Conservation (phyloP, 2,113 vertebrate species). For the Pituophis catenifer region DNA sequence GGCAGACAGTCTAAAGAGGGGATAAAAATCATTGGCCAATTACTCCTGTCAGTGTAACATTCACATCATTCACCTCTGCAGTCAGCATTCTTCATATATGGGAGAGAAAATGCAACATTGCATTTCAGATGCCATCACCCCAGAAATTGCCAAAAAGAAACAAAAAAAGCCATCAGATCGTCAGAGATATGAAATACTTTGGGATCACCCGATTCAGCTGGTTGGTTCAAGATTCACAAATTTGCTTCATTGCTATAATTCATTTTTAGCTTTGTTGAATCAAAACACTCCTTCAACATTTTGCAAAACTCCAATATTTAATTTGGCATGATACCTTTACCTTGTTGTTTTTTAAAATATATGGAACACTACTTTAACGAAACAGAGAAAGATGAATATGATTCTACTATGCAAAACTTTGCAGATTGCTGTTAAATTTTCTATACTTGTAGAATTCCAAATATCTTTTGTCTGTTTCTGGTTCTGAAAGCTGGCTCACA, state of each 20-base stretch:
- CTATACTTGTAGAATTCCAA: background rate
- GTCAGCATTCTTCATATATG: background rate
- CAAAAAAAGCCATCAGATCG: background rate
- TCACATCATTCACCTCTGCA: background rate
- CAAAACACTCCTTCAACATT: background rate
- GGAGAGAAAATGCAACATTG: background rate
- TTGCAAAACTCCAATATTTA: background rate
- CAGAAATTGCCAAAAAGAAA: background rate
- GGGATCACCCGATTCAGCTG: background rate
- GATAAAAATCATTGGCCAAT: background rate
- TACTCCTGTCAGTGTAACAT: background rate
- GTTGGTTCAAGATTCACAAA: background rate
- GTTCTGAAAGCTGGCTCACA: conserved; percentile 13
- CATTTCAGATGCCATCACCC: background rate
- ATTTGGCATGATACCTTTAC: background rate
- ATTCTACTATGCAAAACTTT: background rate
- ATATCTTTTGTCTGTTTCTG: background rate
- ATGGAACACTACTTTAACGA: background rate
- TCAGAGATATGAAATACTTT: background rate
- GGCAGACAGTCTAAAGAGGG: background rate
- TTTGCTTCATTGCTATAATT: background rate
- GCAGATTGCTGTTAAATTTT: background rate
- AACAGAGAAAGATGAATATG: background rate
- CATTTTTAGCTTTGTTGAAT: background rate
- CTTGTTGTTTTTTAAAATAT: background rate